These are phyloP conservation scores for Pangasius djambal DNA, from an alignment of 2,797 vertebrate genomes.

Conservation along the genomic window DNA sequence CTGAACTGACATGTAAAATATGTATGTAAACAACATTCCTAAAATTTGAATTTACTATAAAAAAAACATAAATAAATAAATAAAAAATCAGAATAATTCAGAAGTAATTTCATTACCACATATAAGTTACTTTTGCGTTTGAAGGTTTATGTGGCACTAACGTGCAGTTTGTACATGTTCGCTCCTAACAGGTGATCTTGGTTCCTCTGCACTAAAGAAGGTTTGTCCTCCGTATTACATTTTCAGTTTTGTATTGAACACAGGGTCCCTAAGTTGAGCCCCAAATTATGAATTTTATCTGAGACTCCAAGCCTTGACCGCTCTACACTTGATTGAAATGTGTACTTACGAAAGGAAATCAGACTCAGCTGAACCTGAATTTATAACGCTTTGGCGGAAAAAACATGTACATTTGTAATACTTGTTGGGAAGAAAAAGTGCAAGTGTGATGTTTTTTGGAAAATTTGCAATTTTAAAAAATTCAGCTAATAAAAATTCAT, in stretches of 20 bases:
- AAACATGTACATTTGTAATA: neutral
- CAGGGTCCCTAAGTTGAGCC: neutral
- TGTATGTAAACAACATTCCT: constrained; percentile 58
- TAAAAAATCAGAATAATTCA: too few relatives aligned
- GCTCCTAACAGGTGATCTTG: constrained; percentile 65
- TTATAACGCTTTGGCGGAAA: neutral
- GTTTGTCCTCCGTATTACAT: constrained; percentile 50
- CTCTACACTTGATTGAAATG: neutral
- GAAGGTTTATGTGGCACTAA: neutral
- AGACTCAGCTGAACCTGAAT: neutral
- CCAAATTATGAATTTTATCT: neutral
- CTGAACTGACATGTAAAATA: constrained; percentile 73
- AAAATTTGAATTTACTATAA: neutral
- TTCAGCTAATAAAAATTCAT: neutral
- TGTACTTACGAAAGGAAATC: neutral
- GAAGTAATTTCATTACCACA: neutral
- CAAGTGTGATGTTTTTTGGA: neutral
- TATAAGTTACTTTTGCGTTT: neutral
- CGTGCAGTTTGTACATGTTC: constrained; percentile 23
- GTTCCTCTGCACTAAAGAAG: constrained; percentile 71
- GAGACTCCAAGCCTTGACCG: neutral
- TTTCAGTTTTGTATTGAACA: neutral
- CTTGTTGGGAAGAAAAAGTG: too few relatives aligned
- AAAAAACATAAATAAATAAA: too few relatives aligned
- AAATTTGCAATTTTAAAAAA: neutral